phyloP scores from a whole-genome alignment of 2,113 vertebrate genomes.

The Siniperca knerii region DNA sequence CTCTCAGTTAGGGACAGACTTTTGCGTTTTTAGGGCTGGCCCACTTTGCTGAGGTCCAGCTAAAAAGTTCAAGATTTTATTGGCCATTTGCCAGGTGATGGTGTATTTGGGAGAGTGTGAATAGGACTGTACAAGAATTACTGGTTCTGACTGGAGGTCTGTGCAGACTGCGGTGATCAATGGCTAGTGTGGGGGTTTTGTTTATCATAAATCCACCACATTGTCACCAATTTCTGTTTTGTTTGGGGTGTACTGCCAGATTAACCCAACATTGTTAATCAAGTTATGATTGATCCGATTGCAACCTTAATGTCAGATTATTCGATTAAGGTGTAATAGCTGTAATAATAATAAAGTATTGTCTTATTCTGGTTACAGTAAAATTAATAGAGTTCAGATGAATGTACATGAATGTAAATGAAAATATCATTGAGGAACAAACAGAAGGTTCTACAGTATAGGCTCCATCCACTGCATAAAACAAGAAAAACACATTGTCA shows the following conservation, averaged over 20 bases:
- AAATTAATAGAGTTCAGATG: neutral
- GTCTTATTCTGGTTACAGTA: neutral
- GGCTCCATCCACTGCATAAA: neutral
- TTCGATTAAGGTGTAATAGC: neutral
- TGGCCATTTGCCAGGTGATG: too few relatives aligned
- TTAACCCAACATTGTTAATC: neutral
- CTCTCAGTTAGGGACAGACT: too few relatives aligned
- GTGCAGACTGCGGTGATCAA: neutral
- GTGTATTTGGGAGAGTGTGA: neutral
- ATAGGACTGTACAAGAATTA: too few relatives aligned
- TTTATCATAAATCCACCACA: neutral
- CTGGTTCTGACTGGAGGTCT: neutral
- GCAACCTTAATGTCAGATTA: neutral
- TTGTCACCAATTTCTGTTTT: neutral
- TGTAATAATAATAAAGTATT: slow-evolving; percentile 14
- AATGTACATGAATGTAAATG: neutral
- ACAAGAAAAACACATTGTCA: neutral
- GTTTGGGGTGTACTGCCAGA: neutral
- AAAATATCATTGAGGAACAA: neutral
- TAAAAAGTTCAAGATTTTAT: neutral
- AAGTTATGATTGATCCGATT: neutral
- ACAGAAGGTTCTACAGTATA: neutral
- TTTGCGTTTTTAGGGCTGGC: too few relatives aligned
- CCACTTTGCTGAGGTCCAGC: too few relatives aligned
- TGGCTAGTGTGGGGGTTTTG: neutral